Conservation (phyloP, 2,113 vertebrate genomes). For the Camelus dromedarius region DNA sequence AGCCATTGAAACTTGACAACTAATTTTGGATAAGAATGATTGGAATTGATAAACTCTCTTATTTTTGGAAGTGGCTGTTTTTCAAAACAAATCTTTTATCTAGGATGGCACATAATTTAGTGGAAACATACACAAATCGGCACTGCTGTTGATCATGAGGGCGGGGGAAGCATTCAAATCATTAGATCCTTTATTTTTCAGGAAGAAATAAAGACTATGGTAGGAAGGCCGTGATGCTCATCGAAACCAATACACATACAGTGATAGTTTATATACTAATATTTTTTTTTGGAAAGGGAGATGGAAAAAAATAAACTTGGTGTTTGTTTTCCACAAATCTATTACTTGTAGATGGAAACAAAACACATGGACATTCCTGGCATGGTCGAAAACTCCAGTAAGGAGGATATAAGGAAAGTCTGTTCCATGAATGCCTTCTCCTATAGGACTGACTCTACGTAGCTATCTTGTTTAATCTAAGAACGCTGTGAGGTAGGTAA, state of each 20-base stretch:
- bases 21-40: constrained; percentile 90
- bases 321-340: constrained; percentile 71
- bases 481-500: neutral
- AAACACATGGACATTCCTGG: neutral
- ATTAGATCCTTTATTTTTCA: constrained; percentile 85
- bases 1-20: constrained; percentile 90
- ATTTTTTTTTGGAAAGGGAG: constrained; percentile 50
- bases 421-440: neutral
- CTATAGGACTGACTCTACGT: neutral
- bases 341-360: constrained; percentile 61
- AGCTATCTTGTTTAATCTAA: neutral
- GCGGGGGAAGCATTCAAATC: constrained; percentile 85
- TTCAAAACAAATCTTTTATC: constrained; percentile 91
- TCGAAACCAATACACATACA: neutral
- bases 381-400: neutral
- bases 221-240: neutral
- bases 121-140: constrained; percentile 87
- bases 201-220: constrained; percentile 58
- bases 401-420: neutral
- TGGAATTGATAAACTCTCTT: constrained; percentile 89
- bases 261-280: neutral
- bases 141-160: constrained; percentile 85
- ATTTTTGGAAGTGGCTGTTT: constrained; percentile 89
- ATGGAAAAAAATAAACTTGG: constrained; percentile 64
- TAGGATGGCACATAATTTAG: constrained; percentile 87